Evolutionary conservation across 1,140 invertebrate genomes (phyloP), one percentile per base, ranked within the genome.

Genomic region (Gyrodactylus salaris): DNA sequence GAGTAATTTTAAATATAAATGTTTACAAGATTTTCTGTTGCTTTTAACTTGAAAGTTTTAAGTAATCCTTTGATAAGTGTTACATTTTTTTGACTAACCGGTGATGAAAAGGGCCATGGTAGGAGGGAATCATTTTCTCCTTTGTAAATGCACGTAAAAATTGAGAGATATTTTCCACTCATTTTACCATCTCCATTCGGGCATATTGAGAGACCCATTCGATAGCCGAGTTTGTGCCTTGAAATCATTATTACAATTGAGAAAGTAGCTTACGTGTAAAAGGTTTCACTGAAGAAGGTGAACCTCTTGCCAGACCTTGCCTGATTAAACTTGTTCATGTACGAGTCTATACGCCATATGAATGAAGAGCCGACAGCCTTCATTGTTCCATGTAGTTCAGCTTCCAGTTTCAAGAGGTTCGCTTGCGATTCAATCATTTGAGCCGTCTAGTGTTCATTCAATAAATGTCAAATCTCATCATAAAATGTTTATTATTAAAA

Each of bases 111-210:
- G 20, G 70, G 70, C 70, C 70, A 71, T 71, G 21, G 70, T 71
- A 71, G 25, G 25, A 71, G 25, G 25, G 21, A 24, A 71, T 71
- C 70, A 71, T 71, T 16, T 71, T 71, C 70, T 1, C 70, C 70
- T 25, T 25, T 21, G 25, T 25, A 71, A 25, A 71, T 71, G 26
- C 70, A 71, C 23, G 26, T 26, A 25, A 71, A 71, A 16, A 71
- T 20, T 25, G 70, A 71, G 1, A 71, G 26, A 71, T 24, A 71
- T 71, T 25, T 7, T 1, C 70, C 70, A 20, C 20, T 24, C 21
- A 25, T 25, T 1, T 24, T 71, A 25, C 70, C 70, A n/a, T 71
- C 70, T 1, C 70, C 70, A 71, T 24, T 24, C n/a, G 70, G 70
- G 26, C 70, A 71, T 25, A 71, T 24, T 24, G 21, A 21, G 20